Evolutionary conservation across 2,113 vertebrate species (phyloP), one percentile per base, ranked within the genome.

Genomic region (Leptodactylus fuscus): DNA sequence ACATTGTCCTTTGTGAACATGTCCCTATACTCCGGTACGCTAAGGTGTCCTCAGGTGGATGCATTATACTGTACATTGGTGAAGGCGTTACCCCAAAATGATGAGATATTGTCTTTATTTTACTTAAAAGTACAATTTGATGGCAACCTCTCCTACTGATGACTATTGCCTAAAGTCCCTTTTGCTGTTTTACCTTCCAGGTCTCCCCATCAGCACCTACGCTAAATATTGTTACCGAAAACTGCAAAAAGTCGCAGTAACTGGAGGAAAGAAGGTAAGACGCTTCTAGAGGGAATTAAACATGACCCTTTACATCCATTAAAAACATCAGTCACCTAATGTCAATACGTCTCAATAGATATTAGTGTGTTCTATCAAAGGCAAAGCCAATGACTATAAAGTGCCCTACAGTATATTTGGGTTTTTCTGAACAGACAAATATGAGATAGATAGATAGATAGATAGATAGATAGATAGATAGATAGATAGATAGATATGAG

Each of bases 221-320:
- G 95, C 96, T 81, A 96, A 94, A 62, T 97, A 96, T 91, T 97
- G 96, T 91, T 93, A 96, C 87, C 90, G 96, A 77, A 97, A 97
- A 20, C 94, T 97, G 62, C 96, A 95, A 91, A 97, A 97, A 81
- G 96, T 97, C 0, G 94, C 95, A 0, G 46, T 97, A 88, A 96
- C 95, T 0, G 96, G 96, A 60, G 96, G 96, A 81, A 97, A 97
- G 89, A 97, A 97, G 95, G 96, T 97, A 88, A 92, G 51, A 79
- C n/a, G n/a, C n/a, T n/a, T n/a, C n/a, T n/a, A n/a, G n/a, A n/a
- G n/a, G n/a, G n/a, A n/a, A n/a, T n/a, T n/a, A n/a, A n/a, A n/a
- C n/a, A n/a, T n/a, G n/a, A n/a, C n/a, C n/a, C n/a, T n/a, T n/a
- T n/a, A n/a, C n/a, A n/a, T n/a, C n/a, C n/a, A n/a, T n/a, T n/a